Base-by-base conservation (phyloP, 2,888 invertebrate species). In the Tiphia femorata region DNA sequence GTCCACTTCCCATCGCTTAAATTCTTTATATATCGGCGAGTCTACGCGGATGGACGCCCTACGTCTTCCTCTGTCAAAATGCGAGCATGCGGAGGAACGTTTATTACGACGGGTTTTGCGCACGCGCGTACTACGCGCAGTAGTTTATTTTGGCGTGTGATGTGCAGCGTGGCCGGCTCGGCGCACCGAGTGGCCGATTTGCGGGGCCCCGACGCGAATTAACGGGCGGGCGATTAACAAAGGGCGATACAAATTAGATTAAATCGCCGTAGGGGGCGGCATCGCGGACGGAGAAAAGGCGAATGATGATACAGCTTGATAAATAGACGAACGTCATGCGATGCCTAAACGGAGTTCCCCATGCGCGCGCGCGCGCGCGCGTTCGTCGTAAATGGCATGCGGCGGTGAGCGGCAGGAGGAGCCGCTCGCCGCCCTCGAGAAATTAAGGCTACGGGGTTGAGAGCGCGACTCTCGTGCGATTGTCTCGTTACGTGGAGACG, bases 191-290 rank as follows among this genome's bases (percentile, higher is more conserved):
- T n/a, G n/a, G n/a, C n/a, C n/a, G 68, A 66, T 73, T 75, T 68
- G 70, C 72, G 66, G 64, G 49, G 62, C 63, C n/a, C n/a, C 72
- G 80, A 58, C n/a, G 77, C 77, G 79, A 81, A 80, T 80, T 78
- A 80, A 77, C 78, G 76, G n/a, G 71, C 67, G 66, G 58, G 67
- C 79, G 80, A 82, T 79, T 77, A 81, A 82, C 82, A 83, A 82
- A 83, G 79, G 75, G 72, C 77, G 78, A 83, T 82, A 82, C 83
- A 83, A 83, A 83, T 82, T 83, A 83, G 83, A 83, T 83, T 82
- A 83, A 81, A 83, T 77, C 79, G 82, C 83, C 81, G 64, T 75
- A 79, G 80, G 83, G 81, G 80, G 78, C 82, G 82, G 82, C 81
- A 73, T 78, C 73, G 73, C 68, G 67, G 66, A n/a, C 62, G 68